A percentile compares a stretch with the other conserved stretches of the same genome.
These are phyloP conservation scores for Grus americana DNA, from an alignment of 2,113 vertebrate species.

Conservation along the genomic window DNA sequence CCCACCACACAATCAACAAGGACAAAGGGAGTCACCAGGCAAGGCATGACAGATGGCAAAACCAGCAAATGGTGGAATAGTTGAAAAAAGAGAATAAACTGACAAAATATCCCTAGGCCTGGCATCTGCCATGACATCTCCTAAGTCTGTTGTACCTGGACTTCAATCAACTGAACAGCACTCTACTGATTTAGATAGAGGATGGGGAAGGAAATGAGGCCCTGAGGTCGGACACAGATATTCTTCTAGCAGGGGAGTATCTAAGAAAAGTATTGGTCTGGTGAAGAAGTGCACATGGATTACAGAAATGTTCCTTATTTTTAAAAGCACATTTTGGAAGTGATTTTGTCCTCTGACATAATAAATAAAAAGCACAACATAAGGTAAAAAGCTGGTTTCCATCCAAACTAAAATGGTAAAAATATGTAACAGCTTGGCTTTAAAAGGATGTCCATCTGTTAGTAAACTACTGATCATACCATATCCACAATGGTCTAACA, in stretches of 20 bases:
- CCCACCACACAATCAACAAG: neutral
- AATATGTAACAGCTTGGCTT: slow-evolving; percentile 7
- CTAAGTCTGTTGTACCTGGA: slow-evolving; percentile 27
- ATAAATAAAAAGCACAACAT: neutral
- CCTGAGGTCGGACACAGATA: neutral
- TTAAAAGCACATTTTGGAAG: neutral
- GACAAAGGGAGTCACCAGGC: neutral
- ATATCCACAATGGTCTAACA: neutral
- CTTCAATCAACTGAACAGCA: neutral
- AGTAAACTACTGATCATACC: neutral
- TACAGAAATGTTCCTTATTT: neutral
- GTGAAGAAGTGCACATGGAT: neutral
- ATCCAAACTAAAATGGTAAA: slow-evolving; percentile 1
- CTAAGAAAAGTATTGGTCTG: neutral
- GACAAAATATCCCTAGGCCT: slow-evolving; percentile 15
- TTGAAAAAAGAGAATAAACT: neutral
- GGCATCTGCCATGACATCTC: slow-evolving; percentile 29
- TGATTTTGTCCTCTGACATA: neutral
- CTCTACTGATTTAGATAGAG: neutral
- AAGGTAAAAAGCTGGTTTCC: slow-evolving; percentile 9
- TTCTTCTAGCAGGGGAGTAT: neutral
- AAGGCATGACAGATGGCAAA: slow-evolving; percentile 34
- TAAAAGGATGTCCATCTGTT: slow-evolving; percentile 11
- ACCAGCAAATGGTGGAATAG: neutral
- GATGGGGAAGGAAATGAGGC: neutral